Base-by-base conservation (phyloP, 2,113 vertebrate genomes). In the Glaucomys volans region DNA sequence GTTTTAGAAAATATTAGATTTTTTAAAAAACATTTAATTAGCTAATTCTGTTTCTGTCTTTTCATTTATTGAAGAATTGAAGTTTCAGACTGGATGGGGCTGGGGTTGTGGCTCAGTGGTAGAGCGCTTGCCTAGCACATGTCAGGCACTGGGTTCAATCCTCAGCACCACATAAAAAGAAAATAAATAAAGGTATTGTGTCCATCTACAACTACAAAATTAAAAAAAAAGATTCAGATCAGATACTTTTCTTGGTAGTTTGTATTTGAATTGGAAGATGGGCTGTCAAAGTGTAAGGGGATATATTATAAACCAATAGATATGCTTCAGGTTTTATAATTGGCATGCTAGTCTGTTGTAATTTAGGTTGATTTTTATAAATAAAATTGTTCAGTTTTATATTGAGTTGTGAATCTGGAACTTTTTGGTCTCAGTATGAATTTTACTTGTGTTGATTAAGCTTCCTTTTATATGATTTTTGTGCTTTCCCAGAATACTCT, bases 1-100 rank as follows among this genome's bases (percentile, higher is more conserved):
- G 16, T 82, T 91, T 96, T 95, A 95, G 72, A 92, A 96, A 97
- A 87, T 62, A 81, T 72, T 95, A 88, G 37, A 66, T 81, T 90
- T 75, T 90, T 47, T 16, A 35, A 24, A 0, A 77, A 72, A 24
- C 2, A 4, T 91, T 76, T 92, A 82, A 47, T 35, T 81, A 47
- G 11, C 67, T 94, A 69, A 67, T 87, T 93, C 1, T 82, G 14
- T 89, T 95, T 90, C 26, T 76, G 4, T 79, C 40, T 79, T 20
- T 92, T 79, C 5, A 12, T 80, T 90, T 96, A 85, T 69, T 95
- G 52, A 69, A 92, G 52, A 82, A 85, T 88, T 90, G 88, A 96
- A 54, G 11, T 72, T 82, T 96, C 57, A 93, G 20, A 81, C 62
- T 44, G 91, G 28, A 69, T 89, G 75, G 20, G 54, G 54, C 54